Percentiles rank a stretch among this genome's conserved stretches.
Evolutionary conservation across 1,140 invertebrate genomes (phyloP).

Genomic region (Gonioctena quinquepunctata): DNA sequence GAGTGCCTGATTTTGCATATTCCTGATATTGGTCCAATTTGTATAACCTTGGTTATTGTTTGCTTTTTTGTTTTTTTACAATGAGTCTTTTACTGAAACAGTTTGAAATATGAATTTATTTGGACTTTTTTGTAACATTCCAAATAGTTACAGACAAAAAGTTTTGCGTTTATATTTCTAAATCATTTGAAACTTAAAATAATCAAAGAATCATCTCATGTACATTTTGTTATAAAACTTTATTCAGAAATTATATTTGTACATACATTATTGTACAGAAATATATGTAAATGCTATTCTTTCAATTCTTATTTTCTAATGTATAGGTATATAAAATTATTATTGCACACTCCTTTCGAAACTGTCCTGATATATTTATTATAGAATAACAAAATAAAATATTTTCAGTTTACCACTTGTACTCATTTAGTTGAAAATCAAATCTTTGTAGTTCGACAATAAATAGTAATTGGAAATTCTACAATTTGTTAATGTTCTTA

Average conservation of each 20-base stretch:
- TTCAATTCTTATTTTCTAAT: not conserved
- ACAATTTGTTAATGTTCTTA: slow-evolving; percentile 93
- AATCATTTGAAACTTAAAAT: too few species aligned
- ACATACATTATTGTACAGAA: slow-evolving; percentile 5
- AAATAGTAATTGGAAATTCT: slow-evolving; percentile 89
- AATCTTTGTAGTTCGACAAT: slow-evolving; percentile 88
- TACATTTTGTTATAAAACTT: not conserved
- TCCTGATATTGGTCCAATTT: too few species aligned
- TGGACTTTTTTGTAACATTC: too few species aligned
- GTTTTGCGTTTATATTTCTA: too few species aligned
- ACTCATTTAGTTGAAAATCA: slow-evolving; percentile 82
- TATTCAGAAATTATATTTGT: not conserved
- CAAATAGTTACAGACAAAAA: too few species aligned
- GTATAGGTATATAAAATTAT: not conserved
- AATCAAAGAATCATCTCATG: too few species aligned
- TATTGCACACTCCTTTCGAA: not conserved
- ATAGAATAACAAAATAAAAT: slow-evolving; percentile 19
- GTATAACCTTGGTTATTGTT: too few species aligned
- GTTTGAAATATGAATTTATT: too few species aligned
- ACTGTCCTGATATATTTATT: slow-evolving; percentile 18
- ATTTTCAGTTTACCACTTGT: slow-evolving; percentile 16
- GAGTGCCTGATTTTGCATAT: too few species aligned
- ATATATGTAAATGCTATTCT: slow-evolving; percentile 2
- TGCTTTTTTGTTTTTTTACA: too few species aligned
- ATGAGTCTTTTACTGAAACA: too few species aligned